Percentiles rank a stretch among this genome's conserved stretches.
Evolutionary conservation across 2,888 invertebrate species (phyloP).

Genomic region (Tortrix viridana): DNA sequence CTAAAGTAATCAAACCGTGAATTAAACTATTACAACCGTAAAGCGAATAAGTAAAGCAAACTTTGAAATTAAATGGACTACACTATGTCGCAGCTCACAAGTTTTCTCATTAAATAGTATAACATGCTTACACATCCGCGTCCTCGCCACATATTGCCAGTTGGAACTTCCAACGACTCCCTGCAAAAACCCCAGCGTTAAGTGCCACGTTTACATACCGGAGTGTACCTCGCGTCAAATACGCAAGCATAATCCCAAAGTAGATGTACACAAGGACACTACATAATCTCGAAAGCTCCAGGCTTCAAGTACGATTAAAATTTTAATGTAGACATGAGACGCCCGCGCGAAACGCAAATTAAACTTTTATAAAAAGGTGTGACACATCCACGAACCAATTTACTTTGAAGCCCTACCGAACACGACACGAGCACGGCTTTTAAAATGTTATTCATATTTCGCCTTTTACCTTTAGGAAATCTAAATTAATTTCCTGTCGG

Average conservation of each 20-base stretch:
- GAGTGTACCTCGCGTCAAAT: constrained; percentile 3
- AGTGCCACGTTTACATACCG: constrained; percentile 18
- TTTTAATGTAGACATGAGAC: constrained; percentile 57
- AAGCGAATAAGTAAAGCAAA: background rate
- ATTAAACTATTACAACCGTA: background rate
- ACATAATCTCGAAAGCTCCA: constrained; percentile 54
- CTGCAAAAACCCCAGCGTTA: constrained; percentile 2
- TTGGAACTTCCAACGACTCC: constrained; percentile 1
- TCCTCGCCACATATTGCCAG: background rate
- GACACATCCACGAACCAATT: constrained; percentile 45
- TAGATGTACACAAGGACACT: constrained; percentile 24
- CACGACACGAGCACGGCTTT: constrained; percentile 11
- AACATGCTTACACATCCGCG: background rate
- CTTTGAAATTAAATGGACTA: constrained; percentile 1
- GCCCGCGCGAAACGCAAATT: constrained; percentile 46
- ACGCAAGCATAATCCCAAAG: constrained; percentile 23
- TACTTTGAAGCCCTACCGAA: constrained; percentile 42
- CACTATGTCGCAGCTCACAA: background rate
- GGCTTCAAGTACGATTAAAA: constrained; percentile 53
- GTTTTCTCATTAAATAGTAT: constrained; percentile 7
- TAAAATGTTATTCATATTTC: constrained; percentile 8
- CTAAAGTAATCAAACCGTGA: too few species aligned
- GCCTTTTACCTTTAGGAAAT: background rate
- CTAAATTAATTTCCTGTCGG: too few species aligned
- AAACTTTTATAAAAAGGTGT: constrained; percentile 55